These are phyloP conservation scores for Arnoldichthys spilopterus DNA, from an alignment of 2,797 vertebrate species.

Conservation along the genomic window DNA sequence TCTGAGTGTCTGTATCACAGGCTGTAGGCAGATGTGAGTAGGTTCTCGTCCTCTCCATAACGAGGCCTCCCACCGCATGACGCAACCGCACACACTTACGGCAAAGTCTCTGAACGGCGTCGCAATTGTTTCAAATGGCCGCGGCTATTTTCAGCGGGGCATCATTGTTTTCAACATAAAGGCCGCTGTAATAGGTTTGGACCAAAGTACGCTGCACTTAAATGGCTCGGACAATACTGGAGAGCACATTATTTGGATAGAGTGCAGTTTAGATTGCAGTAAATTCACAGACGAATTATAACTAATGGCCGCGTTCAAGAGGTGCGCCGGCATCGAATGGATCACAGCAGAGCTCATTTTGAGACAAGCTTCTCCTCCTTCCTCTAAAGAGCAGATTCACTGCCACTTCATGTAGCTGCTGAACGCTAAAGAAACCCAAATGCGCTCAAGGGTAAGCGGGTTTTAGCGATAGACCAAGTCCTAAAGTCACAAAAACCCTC, in stretches of 20 bases:
- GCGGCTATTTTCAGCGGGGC: slow-evolving; percentile 4
- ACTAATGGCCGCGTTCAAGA: slow-evolving; percentile 33
- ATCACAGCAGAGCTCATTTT: slow-evolving; percentile 18
- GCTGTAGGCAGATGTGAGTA: slow-evolving; percentile 48
- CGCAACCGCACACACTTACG: slow-evolving; percentile 22
- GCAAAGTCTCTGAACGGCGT: slow-evolving; percentile 20
- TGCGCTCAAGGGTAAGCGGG: not conserved
- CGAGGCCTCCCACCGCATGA: slow-evolving; percentile 43
- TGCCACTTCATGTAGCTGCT: slow-evolving; percentile 12
- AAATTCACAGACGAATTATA: slow-evolving; percentile 14
- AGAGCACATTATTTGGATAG: slow-evolving; percentile 19
- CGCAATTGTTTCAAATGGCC: slow-evolving; percentile 33
- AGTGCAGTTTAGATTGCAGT: slow-evolving; percentile 1
- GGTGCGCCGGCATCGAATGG: not conserved
- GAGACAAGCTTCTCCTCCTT: slow-evolving; percentile 16
- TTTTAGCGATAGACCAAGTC: slow-evolving; percentile 23
- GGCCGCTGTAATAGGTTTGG: not conserved
- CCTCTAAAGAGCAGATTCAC: not conserved
- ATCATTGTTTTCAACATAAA: not conserved
- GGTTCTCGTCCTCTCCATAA: slow-evolving; percentile 54
- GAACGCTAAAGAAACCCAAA: slow-evolving; percentile 33
- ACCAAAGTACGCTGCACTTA: not conserved
- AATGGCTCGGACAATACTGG: not conserved
- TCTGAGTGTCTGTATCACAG: slow-evolving; percentile 41
- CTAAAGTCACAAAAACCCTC: slow-evolving; percentile 24